Percentiles rank a stretch among this genome's conserved stretches.
Conservation (phyloP, 2,797 vertebrate species). For the Myotis findleyi region DNA sequence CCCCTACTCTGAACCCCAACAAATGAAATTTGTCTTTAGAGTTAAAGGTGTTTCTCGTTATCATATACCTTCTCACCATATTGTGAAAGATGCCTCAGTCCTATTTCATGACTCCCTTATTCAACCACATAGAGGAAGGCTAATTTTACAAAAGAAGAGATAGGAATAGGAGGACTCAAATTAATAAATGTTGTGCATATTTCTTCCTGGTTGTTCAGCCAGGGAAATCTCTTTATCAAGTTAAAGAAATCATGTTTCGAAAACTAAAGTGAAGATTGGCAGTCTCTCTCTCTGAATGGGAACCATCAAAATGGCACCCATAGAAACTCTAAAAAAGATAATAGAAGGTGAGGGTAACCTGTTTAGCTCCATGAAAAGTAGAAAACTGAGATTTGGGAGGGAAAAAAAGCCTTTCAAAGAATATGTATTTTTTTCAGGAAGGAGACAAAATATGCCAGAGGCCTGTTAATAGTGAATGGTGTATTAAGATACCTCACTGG, state of each 20-base stretch:
- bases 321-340: neutral
- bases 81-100: neutral
- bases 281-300: neutral
- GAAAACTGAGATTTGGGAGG: neutral
- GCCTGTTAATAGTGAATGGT: neutral
- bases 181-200: neutral
- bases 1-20: neutral
- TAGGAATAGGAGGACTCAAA: neutral
- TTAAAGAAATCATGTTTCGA: neutral
- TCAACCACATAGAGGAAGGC: neutral
- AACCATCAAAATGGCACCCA: neutral
- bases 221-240: neutral
- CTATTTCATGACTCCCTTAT: neutral
- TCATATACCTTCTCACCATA: neutral
- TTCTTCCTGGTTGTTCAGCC: neutral
- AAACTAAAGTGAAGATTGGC: neutral
- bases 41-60: neutral
- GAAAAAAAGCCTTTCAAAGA: neutral
- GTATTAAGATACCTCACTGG: neutral
- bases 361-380: neutral
- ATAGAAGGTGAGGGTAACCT: neutral
- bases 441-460: neutral
- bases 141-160: neutral
- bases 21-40: neutral
- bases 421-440: neutral